Conservation (phyloP, 2,888 invertebrate species). For the Amitus sp. region DNA sequence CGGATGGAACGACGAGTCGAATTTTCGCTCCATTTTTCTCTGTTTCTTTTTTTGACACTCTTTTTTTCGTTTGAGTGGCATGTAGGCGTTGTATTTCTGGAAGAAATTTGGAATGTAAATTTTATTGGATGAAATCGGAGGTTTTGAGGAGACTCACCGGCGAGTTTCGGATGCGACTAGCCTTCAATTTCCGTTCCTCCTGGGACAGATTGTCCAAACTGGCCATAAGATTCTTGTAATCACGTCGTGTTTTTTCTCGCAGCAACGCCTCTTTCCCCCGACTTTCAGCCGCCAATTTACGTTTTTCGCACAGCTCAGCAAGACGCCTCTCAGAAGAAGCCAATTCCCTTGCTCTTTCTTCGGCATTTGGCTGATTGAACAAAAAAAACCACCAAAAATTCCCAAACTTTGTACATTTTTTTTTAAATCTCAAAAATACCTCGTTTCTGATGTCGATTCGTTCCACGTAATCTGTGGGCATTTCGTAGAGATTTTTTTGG, state of each 20-base stretch:
- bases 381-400: too few species aligned
- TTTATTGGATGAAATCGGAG: background rate
- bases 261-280: constrained; percentile 56
- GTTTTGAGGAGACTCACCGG: constrained; percentile 35
- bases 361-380: constrained; percentile 51
- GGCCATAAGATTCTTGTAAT: constrained; percentile 55
- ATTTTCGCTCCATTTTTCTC: constrained; percentile 67
- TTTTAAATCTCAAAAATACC: too few species aligned
- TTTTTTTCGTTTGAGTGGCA: constrained; percentile 54
- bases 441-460: constrained; percentile 50
- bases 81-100: constrained; percentile 33
- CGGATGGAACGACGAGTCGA: constrained; percentile 60
- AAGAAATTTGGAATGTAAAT: constrained; percentile 4
- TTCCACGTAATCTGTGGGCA: constrained; percentile 55
- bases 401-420: too few species aligned
- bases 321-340: constrained; percentile 40
- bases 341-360: constrained; percentile 51
- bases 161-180: constrained; percentile 44
- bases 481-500: constrained; percentile 50
- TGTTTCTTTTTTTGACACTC: constrained; percentile 66
- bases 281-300: constrained; percentile 46
- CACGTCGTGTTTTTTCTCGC: constrained; percentile 55
- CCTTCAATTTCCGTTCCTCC: constrained; percentile 55
- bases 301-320: constrained; percentile 39
- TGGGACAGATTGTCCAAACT: constrained; percentile 50